phyloP scores from a whole-genome alignment of 2,797 vertebrate species.

The Pagetopsis macropterus region DNA sequence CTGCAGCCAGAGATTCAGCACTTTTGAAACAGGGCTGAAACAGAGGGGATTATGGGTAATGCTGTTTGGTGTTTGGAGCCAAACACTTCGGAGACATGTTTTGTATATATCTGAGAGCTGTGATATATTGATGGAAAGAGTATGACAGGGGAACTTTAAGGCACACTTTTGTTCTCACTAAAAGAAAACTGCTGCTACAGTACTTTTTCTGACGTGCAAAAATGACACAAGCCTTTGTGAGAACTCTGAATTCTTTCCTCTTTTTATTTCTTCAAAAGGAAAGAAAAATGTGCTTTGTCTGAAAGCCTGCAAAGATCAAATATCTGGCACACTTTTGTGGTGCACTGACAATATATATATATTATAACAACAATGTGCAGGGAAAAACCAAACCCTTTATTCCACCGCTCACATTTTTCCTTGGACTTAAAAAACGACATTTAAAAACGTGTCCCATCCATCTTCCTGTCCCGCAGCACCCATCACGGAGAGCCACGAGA shows the following conservation, averaged over 20 bases:
- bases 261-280: too few species aligned
- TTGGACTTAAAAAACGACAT: background rate
- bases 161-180: background rate
- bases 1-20: too few species aligned
- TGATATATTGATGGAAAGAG: too few species aligned
- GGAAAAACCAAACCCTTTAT: constrained; percentile 16
- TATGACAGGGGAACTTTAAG: too few species aligned
- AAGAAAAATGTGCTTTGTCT: constrained; percentile 7
- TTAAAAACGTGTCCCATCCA: background rate
- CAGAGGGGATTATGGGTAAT: too few species aligned
- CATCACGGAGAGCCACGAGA: constrained; percentile 94
- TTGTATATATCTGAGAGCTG: too few species aligned
- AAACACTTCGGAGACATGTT: too few species aligned
- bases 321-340: background rate
- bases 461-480: constrained; percentile 81
- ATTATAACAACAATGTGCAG: background rate
- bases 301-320: constrained; percentile 20
- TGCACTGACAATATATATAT: too few species aligned
- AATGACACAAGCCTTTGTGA: background rate
- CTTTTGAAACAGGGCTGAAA: too few species aligned
- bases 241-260: too few species aligned
- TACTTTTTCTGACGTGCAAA: background rate
- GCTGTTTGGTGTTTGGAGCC: too few species aligned
- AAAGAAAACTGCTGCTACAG: background rate
- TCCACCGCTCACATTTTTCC: background rate